Conservation (phyloP, 2,113 vertebrate genomes). For the Ciconia boyciana region DNA sequence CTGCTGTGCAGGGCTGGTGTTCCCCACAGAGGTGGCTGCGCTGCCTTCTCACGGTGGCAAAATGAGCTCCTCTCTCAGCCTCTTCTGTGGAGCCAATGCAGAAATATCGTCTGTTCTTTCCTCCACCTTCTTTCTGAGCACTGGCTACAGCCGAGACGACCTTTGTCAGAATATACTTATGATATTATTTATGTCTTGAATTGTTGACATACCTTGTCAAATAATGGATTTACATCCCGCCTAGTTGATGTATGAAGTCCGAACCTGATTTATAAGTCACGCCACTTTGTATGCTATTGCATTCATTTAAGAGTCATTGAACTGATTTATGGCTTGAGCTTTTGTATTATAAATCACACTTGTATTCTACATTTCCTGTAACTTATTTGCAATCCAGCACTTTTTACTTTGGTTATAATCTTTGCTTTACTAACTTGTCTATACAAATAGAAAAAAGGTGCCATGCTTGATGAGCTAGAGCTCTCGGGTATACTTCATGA, state of each 20-base stretch:
- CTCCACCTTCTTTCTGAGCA: not conserved
- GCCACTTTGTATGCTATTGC: not conserved
- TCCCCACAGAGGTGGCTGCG: not conserved
- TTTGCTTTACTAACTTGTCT: not conserved
- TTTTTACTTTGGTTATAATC: not conserved
- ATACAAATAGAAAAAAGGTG: not conserved
- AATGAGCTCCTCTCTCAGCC: not conserved
- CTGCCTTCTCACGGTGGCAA: not conserved
- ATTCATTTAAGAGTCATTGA: not conserved
- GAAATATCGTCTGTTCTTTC: not conserved
- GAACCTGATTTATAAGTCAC: not conserved
- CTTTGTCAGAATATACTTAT: not conserved
- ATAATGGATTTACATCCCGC: not conserved
- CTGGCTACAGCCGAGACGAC: not conserved
- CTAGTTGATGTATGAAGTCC: not conserved
- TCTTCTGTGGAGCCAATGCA: not conserved
- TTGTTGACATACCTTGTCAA: not conserved
- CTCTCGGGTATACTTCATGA: rapidly evolving
- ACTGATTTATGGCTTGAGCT: not conserved
- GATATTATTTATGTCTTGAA: not conserved
- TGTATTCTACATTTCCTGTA: not conserved
- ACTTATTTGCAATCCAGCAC: not conserved
- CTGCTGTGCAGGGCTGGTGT: not conserved
- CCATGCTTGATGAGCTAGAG: not conserved
- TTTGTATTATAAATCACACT: not conserved